Base-by-base conservation (phyloP, 2,113 vertebrate species). In the Triplophysa rosa region DNA sequence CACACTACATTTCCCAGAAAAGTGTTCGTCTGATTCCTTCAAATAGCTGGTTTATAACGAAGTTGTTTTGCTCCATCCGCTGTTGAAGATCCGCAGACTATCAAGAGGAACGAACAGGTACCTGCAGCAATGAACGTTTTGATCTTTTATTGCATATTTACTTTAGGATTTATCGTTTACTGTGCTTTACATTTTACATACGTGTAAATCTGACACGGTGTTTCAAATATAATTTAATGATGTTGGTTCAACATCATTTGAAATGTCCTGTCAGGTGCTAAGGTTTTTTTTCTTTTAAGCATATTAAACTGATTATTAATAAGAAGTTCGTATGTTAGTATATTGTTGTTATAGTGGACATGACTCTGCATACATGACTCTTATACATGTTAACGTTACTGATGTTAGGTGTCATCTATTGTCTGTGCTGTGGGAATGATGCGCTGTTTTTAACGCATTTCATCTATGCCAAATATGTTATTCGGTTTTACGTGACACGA, bases 1-100 rank as follows among this genome's bases (percentile, higher is more conserved):
- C 1, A 26, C 82, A 88, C 86, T 89, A 87, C 88, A 87, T 77
- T 82, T 85, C 88, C 88, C 88, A 63, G 58, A 11, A 40, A 4
- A 21, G 13, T 21, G 1, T 21, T 12, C 8, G 11, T 9, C 10
- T 12, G 9, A 58, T 54, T 83, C 17, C 62, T 81, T 80, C 78
- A 62, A 63, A 81, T 64, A 83, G 76, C 77, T 58, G 66, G 78
- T 88, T 87, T 86, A 88, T 88, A 89, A 88, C 73, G 81, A 83
- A 78, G 73, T 86, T 86, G 83, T 87, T 87, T 80, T 86, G 64
- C 82, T 79, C 29, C 67, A 45, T 77, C 23, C 26, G 8, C 67
- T 82, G 52, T 85, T 85, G 77, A 61, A 80, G 81, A 86, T 77
- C 84, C 73, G 76, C 80, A 71, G 83, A 69, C 42, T 66, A 59